Percentiles rank a stretch among this genome's conserved stretches.
Conservation (phyloP, 1,140 invertebrate genomes). For the Drosophila miranda region DNA sequence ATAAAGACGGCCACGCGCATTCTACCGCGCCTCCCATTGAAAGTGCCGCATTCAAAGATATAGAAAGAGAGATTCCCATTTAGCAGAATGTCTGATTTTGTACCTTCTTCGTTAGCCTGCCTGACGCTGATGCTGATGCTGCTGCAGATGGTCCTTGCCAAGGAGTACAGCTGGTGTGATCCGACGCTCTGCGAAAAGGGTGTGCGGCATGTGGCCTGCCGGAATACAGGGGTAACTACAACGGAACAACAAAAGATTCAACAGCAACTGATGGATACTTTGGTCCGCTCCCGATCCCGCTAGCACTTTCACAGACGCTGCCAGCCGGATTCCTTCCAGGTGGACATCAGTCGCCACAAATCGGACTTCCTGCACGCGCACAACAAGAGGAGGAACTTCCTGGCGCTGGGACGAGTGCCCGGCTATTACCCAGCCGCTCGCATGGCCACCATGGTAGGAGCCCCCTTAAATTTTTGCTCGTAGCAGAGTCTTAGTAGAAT, state of each 20-base stretch:
- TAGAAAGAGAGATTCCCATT: constrained; percentile 2
- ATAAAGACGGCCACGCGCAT: constrained; percentile 75
- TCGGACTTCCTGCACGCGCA: constrained; percentile 69
- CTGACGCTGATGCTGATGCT: constrained; percentile 50
- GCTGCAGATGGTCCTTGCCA: constrained; percentile 39
- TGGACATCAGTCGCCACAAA: constrained; percentile 66
- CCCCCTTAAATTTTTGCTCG: neutral
- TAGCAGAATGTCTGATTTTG: constrained; percentile 36
- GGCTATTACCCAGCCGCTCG: constrained; percentile 75
- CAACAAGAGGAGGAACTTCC: constrained; percentile 72
- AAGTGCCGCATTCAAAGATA: neutral
- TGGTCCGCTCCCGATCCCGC: neutral
- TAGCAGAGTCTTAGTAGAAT: neutral
- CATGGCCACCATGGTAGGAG: constrained; percentile 78
- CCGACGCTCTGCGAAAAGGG: constrained; percentile 53
- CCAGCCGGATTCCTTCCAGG: constrained; percentile 65
- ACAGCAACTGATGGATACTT: constrained; percentile 1
- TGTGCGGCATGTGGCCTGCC: constrained; percentile 66
- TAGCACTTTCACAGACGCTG: constrained; percentile 68
- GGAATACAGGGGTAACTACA: constrained; percentile 71
- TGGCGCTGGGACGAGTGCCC: constrained; percentile 68
- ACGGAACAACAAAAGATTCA: neutral
- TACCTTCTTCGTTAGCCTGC: constrained; percentile 19
- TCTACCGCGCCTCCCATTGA: constrained; percentile 48
- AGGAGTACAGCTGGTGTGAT: constrained; percentile 73